Conservation (phyloP, 2,797 vertebrate species). For the Phyllotis vaccarum region DNA sequence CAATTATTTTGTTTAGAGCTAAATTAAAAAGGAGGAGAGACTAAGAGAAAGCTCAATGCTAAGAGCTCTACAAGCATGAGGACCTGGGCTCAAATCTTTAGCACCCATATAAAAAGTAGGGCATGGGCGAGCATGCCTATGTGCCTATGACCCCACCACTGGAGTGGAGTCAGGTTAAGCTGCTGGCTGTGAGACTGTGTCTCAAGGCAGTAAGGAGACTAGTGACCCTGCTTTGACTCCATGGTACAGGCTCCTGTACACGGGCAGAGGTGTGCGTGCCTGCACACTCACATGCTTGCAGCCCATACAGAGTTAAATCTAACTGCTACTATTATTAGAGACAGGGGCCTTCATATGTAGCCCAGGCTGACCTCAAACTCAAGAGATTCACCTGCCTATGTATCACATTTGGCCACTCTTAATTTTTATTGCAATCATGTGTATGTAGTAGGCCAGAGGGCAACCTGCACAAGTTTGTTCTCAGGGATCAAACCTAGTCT, state of each 20-base stretch:
- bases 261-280: not conserved
- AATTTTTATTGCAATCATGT: not conserved
- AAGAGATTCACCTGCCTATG: not conserved
- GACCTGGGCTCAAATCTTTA: not conserved
- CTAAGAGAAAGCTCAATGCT: not conserved
- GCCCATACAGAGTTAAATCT: not conserved
- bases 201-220: not conserved
- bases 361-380: not conserved
- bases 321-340: not conserved
- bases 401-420: not conserved
- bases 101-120: not conserved
- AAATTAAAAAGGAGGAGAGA: not conserved
- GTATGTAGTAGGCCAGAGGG: not conserved
- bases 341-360: not conserved
- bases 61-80: not conserved
- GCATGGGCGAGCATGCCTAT: no score
- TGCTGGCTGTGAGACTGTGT: not conserved
- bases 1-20: slow-evolving; percentile 1
- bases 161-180: not conserved
- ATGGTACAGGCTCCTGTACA: not conserved
- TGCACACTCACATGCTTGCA: not conserved
- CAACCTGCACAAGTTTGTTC: not conserved
- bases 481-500: not conserved
- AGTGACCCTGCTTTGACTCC: not conserved
- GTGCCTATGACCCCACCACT: not conserved